These are phyloP conservation scores for Herpetotheres cachinnans DNA, from an alignment of 2,113 vertebrate genomes.

Conservation along the genomic window DNA sequence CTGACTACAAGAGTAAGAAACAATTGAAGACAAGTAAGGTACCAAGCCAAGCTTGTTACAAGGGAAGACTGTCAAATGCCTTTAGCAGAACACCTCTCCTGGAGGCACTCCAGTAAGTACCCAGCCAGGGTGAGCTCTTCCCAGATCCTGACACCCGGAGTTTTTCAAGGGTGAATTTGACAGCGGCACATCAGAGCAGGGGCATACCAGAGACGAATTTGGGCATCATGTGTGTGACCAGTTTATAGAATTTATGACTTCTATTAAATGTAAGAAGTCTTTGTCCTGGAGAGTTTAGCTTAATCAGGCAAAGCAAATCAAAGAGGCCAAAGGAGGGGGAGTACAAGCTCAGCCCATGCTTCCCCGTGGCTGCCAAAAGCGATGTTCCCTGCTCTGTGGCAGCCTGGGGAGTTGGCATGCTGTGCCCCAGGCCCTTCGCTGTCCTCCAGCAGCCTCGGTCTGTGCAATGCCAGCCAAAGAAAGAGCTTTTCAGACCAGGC, in stretches of 20 bases:
- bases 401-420: neutral
- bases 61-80: neutral
- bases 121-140: neutral
- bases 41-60: neutral
- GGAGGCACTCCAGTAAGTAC: neutral
- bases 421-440: neutral
- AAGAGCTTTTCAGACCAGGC: neutral
- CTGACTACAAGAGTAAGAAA: neutral
- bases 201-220: neutral
- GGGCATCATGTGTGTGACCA: rapidly evolving
- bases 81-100: neutral
- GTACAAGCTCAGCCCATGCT: neutral
- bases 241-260: neutral
- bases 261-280: neutral
- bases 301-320: neutral
- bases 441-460: neutral
- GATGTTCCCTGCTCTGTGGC: neutral
- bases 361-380: neutral
- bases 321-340: neutral
- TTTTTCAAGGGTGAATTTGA: neutral
- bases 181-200: neutral
- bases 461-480: neutral
- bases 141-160: neutral
- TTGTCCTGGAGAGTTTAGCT: neutral
- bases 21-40: neutral